Evolutionary conservation across 2,888 invertebrate species (phyloP).

Genomic region (Drosophila phalerata): DNA sequence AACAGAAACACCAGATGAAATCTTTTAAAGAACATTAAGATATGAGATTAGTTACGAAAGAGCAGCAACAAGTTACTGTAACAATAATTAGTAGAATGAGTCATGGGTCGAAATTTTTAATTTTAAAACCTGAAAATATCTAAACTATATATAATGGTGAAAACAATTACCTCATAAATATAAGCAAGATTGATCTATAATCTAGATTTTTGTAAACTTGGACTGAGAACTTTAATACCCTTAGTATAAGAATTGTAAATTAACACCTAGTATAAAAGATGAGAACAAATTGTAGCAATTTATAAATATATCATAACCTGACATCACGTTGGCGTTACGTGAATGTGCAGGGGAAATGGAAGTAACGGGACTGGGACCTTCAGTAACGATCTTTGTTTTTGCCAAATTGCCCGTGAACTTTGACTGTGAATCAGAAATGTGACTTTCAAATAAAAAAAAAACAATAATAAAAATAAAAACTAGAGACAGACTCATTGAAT

Average conservation of each 20-base stretch:
- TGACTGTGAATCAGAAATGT: slow-evolving; percentile 36
- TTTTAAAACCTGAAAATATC: neutral
- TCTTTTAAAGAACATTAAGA: slow-evolving; percentile 5
- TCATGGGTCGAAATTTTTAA: slow-evolving; percentile 3
- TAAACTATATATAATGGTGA: neutral
- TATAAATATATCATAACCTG: slow-evolving; percentile 21
- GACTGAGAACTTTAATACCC: slow-evolving; percentile 1
- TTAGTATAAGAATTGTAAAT: slow-evolving; percentile 1
- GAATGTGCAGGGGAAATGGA: neutral
- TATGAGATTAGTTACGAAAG: slow-evolving; percentile 21
- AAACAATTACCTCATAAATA: neutral
- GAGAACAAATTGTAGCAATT: slow-evolving; percentile 30
- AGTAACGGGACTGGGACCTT: neutral
- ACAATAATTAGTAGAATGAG: neutral
- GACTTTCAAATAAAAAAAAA: slow-evolving; percentile 19
- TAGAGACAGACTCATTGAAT: slow-evolving; percentile 13
- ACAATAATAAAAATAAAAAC: neutral
- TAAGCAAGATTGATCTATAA: neutral
- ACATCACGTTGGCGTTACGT: neutral
- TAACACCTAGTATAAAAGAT: slow-evolving; percentile 8
- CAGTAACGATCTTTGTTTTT: slow-evolving; percentile 49
- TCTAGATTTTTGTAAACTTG: neutral
- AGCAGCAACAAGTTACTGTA: slow-evolving; percentile 11
- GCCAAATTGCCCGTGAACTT: slow-evolving; percentile 59
- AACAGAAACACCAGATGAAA: neutral